Base-by-base conservation (phyloP, 1,140 invertebrate genomes). In the Anoplolepis gracilipes region DNA sequence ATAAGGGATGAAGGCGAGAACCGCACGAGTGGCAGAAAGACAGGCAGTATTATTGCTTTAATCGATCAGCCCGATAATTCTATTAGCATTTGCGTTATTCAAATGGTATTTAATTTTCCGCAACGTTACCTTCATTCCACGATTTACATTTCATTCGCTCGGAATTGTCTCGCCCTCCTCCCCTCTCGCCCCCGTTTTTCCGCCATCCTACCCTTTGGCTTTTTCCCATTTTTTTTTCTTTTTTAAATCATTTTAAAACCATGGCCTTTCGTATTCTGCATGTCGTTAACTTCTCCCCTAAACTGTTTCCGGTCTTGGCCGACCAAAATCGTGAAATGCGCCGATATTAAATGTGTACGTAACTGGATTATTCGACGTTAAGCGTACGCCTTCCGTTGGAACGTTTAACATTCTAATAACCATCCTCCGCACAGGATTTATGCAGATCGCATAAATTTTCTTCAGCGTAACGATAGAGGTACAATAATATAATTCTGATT, bases 61-160 rank as follows among this genome's bases (percentile, higher is more conserved):
- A 93, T 93, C 92, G 90, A 93, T 93, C 89, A 90, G 73, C 62
- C 78, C 89, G 88, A 93, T 94, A 93, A 93, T 94, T 93, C 91
- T 90, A 92, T 93, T 93, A 90, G 89, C 85, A 91, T 91, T 93
- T 88, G 85, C 90, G 90, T 92, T 94, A 93, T 94, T 94, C 93
- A 93, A 93, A 93, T 93, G 92, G 90, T 94, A 94, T 94, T 94
- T 93, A 94, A 94, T 94, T 94, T 94, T 93, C 92, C 93, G 91
- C 91, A 85, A 89, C 92, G 92, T 93, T 94, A 93, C 92, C 92
- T 92, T 93, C 92, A 93, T 94, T 93, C 92, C 88, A 87, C 89
- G 91, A 94, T 94, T 94, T 94, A 92, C 92, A 94, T 94, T 94
- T 93, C 92, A 92, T 93, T 93, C 92, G 81, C 90, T 92, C 84